These are phyloP conservation scores for Drosophila mulleri DNA, from an alignment of 2,888 invertebrate genomes.

Conservation along the genomic window DNA sequence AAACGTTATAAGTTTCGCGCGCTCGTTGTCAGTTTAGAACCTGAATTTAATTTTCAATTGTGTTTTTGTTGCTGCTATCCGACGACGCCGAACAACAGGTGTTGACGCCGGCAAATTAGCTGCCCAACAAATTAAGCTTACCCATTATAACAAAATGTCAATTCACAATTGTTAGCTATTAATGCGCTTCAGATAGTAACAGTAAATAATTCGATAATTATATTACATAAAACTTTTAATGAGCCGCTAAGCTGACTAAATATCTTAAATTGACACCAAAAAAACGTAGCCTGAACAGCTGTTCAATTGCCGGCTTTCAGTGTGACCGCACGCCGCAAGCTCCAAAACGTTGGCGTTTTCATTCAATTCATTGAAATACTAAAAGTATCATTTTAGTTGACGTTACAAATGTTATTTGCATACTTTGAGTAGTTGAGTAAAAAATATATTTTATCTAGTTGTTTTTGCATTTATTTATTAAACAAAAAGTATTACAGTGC, in stretches of 20 bases:
- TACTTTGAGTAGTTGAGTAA: not conserved
- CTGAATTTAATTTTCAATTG: conserved; percentile 43
- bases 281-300: conserved; percentile 28
- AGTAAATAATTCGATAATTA: not conserved
- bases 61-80: conserved; percentile 14
- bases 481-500: conserved; percentile 65
- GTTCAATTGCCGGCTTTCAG: conserved; percentile 32
- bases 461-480: conserved; percentile 64
- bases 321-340: conserved; percentile 25
- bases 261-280: conserved; percentile 11
- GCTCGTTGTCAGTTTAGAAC: conserved; percentile 51
- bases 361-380: conserved; percentile 7
- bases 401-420: not conserved
- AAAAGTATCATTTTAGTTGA: not conserved
- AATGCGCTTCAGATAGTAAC: not conserved
- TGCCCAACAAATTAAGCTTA: conserved; percentile 5
- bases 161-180: not conserved
- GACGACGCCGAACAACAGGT: conserved; percentile 30
- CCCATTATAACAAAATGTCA: not conserved
- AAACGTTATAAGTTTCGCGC: conserved; percentile 51
- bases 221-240: not conserved
- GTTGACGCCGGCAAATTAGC: conserved; percentile 38
- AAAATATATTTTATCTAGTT: conserved; percentile 43
- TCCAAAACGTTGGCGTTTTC: not conserved
- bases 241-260: conserved; percentile 9